Evolutionary conservation across 2,888 invertebrate genomes (phyloP).

Genomic region (Peribatodes rhomboidaria): DNA sequence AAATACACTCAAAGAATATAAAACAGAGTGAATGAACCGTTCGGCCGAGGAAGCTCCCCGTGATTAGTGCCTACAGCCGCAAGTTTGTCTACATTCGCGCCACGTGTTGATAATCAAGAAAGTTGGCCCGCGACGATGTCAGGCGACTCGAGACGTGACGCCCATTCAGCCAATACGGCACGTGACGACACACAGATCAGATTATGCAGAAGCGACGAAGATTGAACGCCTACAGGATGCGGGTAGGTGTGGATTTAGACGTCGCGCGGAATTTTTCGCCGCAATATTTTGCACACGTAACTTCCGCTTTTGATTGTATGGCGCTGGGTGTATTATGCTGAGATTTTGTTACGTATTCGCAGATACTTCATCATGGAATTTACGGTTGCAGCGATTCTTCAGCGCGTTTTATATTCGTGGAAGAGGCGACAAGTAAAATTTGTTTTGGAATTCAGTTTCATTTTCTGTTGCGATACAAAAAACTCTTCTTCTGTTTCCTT

Average conservation of each 20-base stretch:
- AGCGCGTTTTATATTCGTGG: neutral
- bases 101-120: conserved; percentile 82
- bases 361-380: conserved; percentile 24
- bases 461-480: neutral
- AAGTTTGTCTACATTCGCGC: conserved; percentile 67
- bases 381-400: conserved; percentile 10
- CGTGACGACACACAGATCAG: conserved; percentile 61
- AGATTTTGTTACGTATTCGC: conserved; percentile 22
- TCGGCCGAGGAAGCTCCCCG: conserved; percentile 49
- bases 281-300: conserved; percentile 36
- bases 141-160: conserved; percentile 76
- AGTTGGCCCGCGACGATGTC: conserved; percentile 69
- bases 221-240: conserved; percentile 28
- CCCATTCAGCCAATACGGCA: conserved; percentile 73
- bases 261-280: conserved; percentile 20
- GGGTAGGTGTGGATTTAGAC: conserved; percentile 28
- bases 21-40: conserved; percentile 30
- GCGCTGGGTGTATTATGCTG: conserved; percentile 29
- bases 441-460: neutral
- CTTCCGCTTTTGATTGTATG: conserved; percentile 34
- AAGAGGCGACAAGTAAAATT: neutral
- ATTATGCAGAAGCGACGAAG: conserved; percentile 42
- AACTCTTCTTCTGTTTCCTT: too few relatives aligned
- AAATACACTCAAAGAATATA: conserved; percentile 39
- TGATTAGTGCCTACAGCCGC: conserved; percentile 56